Percentiles rank a stretch among this genome's conserved stretches.
Conservation (phyloP, 1,140 invertebrate genomes). For the Lasioglossum baleicum region DNA sequence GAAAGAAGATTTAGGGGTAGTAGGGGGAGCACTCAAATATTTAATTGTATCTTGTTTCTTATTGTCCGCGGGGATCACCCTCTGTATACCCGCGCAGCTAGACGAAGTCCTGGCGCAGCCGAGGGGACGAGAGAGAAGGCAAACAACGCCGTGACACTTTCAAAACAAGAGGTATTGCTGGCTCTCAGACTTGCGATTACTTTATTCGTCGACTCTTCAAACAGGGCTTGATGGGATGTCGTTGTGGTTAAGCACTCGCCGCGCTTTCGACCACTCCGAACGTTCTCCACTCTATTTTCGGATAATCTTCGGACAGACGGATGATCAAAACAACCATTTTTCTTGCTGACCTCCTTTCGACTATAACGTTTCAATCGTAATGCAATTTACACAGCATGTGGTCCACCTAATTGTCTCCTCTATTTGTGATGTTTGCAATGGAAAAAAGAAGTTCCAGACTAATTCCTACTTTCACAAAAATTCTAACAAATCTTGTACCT, state of each 20-base stretch:
- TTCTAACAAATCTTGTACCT: too few species aligned
- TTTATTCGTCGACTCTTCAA: neutral
- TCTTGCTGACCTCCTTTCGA: too few species aligned
- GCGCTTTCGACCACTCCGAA: too few species aligned
- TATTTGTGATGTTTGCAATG: too few species aligned
- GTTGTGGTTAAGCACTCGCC: neutral
- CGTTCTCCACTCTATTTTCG: too few species aligned
- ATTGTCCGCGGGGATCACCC: neutral
- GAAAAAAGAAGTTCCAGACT: too few species aligned
- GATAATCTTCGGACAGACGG: too few species aligned
- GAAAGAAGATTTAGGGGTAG: neutral
- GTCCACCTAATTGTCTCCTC: too few species aligned
- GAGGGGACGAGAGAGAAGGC: neutral
- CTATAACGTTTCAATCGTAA: too few species aligned
- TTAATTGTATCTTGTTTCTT: constrained; percentile 23
- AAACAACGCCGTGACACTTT: constrained; percentile 10
- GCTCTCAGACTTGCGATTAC: constrained; percentile 4
- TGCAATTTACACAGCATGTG: too few species aligned
- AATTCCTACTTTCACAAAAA: too few species aligned
- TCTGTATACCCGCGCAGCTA: neutral
- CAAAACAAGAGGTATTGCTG: constrained; percentile 4
- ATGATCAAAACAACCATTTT: too few species aligned
- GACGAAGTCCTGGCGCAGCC: neutral
- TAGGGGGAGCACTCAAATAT: constrained; percentile 9
- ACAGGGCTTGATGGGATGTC: neutral